A percentile compares a stretch with the other conserved stretches of the same genome.
Evolutionary conservation across 2,797 vertebrate genomes (phyloP).

Genomic region (Oceanodroma leucorhoa): DNA sequence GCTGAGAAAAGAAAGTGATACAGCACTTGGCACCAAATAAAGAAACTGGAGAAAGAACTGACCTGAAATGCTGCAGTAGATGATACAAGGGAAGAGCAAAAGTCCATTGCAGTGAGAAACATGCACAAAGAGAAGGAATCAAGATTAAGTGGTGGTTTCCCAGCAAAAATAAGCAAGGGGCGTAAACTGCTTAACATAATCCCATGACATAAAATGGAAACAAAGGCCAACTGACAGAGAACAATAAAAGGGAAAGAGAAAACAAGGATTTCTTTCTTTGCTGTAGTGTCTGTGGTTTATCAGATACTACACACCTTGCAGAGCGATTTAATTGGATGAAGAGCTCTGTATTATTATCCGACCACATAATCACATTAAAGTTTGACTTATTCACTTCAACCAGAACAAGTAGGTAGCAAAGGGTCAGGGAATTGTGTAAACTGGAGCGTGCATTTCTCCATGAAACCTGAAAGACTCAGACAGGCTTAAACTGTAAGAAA

Average conservation of each 20-base stretch:
- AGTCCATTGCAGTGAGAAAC: not conserved
- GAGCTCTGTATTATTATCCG: conserved; percentile 39
- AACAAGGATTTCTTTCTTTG: conserved; percentile 44
- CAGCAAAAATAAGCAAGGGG: not conserved
- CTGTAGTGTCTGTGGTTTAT: conserved; percentile 16
- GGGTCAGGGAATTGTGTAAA: conserved; percentile 14
- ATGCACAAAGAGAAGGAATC: not conserved
- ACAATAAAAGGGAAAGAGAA: not conserved
- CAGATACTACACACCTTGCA: conserved; percentile 49
- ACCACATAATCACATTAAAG: conserved; percentile 54
- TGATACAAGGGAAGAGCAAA: not conserved
- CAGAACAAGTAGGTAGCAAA: conserved; percentile 21
- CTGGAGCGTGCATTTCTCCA: not conserved
- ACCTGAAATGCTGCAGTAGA: not conserved
- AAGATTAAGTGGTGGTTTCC: conserved; percentile 23
- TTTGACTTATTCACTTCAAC: conserved; percentile 43
- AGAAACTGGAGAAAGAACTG: not conserved
- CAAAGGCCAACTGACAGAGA: conserved; percentile 27
- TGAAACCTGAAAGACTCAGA: not conserved
- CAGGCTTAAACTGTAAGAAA: not conserved
- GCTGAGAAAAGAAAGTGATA: not conserved
- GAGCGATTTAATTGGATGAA: conserved; percentile 52
- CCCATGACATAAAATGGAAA: conserved; percentile 23
- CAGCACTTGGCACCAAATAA: not conserved
- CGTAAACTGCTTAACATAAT: conserved; percentile 44